A percentile compares a stretch with the other conserved stretches of the same genome.
Conservation (phyloP, 2,888 invertebrate species). For the Drosophila paranaensis region DNA sequence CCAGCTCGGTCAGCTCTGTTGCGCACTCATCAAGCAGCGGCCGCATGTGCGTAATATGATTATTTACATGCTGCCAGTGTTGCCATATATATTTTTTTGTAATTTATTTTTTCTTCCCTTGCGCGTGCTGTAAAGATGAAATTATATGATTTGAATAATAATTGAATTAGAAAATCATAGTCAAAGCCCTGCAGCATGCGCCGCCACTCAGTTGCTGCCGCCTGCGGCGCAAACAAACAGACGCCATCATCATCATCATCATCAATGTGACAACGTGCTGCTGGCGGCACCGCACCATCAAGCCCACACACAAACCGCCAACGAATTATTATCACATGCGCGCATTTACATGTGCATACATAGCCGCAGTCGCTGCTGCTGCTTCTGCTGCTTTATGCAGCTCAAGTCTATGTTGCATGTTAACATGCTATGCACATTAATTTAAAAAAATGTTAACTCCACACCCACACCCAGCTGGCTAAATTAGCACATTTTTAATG, state of each 20-base stretch:
- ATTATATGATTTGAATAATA: conserved; percentile 84
- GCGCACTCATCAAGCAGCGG: conserved; percentile 21
- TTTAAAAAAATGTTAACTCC: conserved; percentile 19
- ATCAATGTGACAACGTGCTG: conserved; percentile 13
- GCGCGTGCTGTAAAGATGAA: conserved; percentile 69
- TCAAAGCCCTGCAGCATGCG: conserved; percentile 46
- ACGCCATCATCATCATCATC: conserved; percentile 7
- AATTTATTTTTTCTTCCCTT: background rate
- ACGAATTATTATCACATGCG: conserved; percentile 37
- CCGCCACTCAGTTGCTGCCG: conserved; percentile 15
- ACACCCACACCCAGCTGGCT: background rate
- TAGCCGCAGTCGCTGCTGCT: background rate
- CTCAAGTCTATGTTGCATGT: conserved; percentile 17
- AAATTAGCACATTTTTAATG: conserved; percentile 6
- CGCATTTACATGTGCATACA: conserved; percentile 14
- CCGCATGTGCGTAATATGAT: conserved; percentile 68
- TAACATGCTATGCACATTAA: conserved; percentile 38
- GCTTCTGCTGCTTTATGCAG: conserved; percentile 18
- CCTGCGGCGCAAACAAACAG: conserved; percentile 20
- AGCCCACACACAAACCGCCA: conserved; percentile 3
- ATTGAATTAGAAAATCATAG: conserved; percentile 82
- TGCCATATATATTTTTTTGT: conserved; percentile 18
- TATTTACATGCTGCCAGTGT: conserved; percentile 60
- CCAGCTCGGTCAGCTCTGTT: background rate
- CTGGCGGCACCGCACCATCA: background rate